Base-by-base conservation (phyloP, 2,888 invertebrate genomes). In the Tineola bisselliella region DNA sequence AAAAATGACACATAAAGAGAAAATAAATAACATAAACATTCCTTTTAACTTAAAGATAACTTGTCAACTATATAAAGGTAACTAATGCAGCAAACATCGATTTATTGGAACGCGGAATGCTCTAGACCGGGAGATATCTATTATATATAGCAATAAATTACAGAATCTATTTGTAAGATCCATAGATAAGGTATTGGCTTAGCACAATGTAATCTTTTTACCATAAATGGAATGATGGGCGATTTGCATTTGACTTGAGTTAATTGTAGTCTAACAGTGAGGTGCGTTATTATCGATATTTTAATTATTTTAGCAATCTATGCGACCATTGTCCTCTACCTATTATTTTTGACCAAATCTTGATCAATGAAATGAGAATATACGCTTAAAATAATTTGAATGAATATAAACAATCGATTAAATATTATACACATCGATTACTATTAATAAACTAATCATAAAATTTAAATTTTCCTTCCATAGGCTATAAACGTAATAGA, bases 151-250 rank as follows among this genome's bases (percentile, higher is more conserved):
- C 13, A 58, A 84, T 84, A 84, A 84, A 82, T 84, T 84, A 83
- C 81, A 76, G 75, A 74, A 75, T 74, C 78, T 76, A 77, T 79
- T 80, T 71, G 68, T 65, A 68, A 79, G 81, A 84, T 84, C 71
- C 69, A 66, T 68, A 81, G 83, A 84, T 86, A 87, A 79, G 76
- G 75, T 76, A 77, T 77, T 74, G 73, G 68, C 67, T 70, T 65
- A 67, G 74, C 76, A 87, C 86, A 87, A 87, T 86, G 84, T 86
- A 84, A 86, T 87, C 86, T 83, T 84, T 79, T 83, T 75, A 77
- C 86, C 84, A 77, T 86, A 83, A 76, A 81, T 70, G 81, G 83
- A 64, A 69, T 79, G 81, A 81, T 76, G 74, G 73, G 68, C 70
- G 74, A 84, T 84, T 84, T 84, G 84, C 84, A 86, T 84, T 44